phyloP scores from a whole-genome alignment of 2,797 vertebrate genomes.

The Characodon lateralis region DNA sequence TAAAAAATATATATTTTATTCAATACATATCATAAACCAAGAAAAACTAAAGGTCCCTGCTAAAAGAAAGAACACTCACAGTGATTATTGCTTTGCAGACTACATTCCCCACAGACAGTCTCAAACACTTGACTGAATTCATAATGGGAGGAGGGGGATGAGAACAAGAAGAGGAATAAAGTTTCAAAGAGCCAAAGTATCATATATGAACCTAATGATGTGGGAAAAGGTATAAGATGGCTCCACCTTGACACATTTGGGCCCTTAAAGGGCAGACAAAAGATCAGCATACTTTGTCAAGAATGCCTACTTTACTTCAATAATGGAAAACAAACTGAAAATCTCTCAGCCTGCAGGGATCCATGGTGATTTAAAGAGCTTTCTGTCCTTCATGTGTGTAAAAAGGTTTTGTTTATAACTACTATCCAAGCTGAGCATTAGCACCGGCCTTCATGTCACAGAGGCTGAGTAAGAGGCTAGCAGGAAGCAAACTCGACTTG shows the following conservation, averaged over 20 bases:
- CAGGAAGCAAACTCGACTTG: slow-evolving; percentile 60
- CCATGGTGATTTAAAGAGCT: slow-evolving; percentile 68
- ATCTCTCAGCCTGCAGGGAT: slow-evolving; percentile 52
- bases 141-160: slow-evolving; percentile 12
- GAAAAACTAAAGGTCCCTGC: too few relatives aligned
- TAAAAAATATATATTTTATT: too few relatives aligned
- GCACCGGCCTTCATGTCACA: slow-evolving; percentile 61
- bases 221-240: slow-evolving; percentile 39
- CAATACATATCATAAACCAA: too few relatives aligned
- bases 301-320: slow-evolving; percentile 17
- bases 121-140: slow-evolving; percentile 52
- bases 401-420: slow-evolving; percentile 50
- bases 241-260: slow-evolving; percentile 31
- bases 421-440: slow-evolving; percentile 68
- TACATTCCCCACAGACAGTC: slow-evolving; percentile 44
- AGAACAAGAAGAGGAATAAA: not conserved
- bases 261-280: slow-evolving; percentile 23
- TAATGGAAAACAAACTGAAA: slow-evolving; percentile 59
- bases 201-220: slow-evolving; percentile 20
- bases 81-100: slow-evolving; percentile 19
- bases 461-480: slow-evolving; percentile 55
- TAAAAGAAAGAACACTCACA: slow-evolving; percentile 20
- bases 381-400: slow-evolving; percentile 25
- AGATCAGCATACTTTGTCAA: slow-evolving; percentile 33
- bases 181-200: slow-evolving; percentile 21